A percentile compares a stretch with the other conserved stretches of the same genome.
Conservation (phyloP, 1,140 invertebrate species). For the Sweltsa coloradensis region DNA sequence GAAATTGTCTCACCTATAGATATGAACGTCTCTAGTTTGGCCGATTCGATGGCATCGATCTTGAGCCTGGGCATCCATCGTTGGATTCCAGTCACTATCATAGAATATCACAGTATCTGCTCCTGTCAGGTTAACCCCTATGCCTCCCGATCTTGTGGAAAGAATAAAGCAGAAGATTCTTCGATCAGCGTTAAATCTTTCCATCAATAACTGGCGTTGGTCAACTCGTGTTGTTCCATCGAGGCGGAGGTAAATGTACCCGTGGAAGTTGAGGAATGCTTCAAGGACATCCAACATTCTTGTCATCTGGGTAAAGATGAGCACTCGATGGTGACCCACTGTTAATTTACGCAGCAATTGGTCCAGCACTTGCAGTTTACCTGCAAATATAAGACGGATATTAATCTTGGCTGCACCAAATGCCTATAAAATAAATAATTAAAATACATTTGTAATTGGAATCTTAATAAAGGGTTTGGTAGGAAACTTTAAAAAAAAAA, state of each 20-base stretch:
- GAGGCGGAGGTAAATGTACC: constrained; percentile 89
- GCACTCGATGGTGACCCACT: constrained; percentile 72
- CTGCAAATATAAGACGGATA: constrained; percentile 18
- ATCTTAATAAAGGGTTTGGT: too few species aligned
- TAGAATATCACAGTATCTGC: constrained; percentile 99
- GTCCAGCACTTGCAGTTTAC: constrained; percentile 72
- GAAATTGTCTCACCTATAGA: constrained; percentile 80
- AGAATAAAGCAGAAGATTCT: constrained; percentile 96
- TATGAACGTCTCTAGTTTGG: constrained; percentile 98
- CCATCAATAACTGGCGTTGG: constrained; percentile 91
- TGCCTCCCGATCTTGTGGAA: constrained; percentile 93
- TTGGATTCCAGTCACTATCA: constrained; percentile 99
- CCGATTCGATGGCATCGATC: constrained; percentile 98
- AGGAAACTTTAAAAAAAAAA: too few species aligned
- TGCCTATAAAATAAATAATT: neutral
- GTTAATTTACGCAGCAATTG: constrained; percentile 73
- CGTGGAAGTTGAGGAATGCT: constrained; percentile 93
- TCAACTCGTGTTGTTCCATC: constrained; percentile 97
- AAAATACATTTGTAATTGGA: neutral
- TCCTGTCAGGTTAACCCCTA: constrained; percentile 97
- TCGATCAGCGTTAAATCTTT: constrained; percentile 91
- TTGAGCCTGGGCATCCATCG: constrained; percentile 99
- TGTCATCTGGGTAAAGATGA: constrained; percentile 99
- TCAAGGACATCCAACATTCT: constrained; percentile 97
- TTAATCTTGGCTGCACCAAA: neutral